Evolutionary conservation across 2,888 invertebrate species (phyloP), one percentile per base, ranked within the genome.

Genomic region (Spodoptera picta): DNA sequence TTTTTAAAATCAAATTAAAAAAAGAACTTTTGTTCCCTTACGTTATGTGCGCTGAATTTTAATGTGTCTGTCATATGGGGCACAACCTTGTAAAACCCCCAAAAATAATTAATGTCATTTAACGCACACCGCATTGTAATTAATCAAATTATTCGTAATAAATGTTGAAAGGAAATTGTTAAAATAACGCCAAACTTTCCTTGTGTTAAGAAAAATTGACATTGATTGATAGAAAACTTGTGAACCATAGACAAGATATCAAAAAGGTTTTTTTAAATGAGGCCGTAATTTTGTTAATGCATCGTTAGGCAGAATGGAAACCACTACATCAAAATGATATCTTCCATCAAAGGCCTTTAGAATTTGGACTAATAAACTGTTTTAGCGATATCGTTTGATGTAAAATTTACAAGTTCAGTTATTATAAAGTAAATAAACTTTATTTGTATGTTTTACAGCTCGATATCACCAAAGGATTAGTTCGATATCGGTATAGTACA

Each of bases 71-170:
- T 66, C 73, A 66, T 47, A 52, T 48, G 65, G n/a, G 44, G 60
- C 23, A 23, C 43, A 42, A 60, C 63, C 72, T 50, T 36, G 73
- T 63, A 69, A 68, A 60, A 59, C 68, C 41, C 41, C 65, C 71
- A 46, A 66, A 75, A 68, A 75, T 82, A 81, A 83, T 83, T 82
- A 80, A 80, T 81, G 77, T 74, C 65, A 62, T 56, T 61, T 72
- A 66, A 65, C 72, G 54, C 48, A 64, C 63, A 64, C 79, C 70
- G 71, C 76, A 79, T 80, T 60, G 64, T 80, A 79, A 82, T 79
- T 80, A 74, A 80, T 78, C 60, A 77, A 73, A 84, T 41, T 36
- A 48, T 48, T 11, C 65, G 51, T 59, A 47, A 64, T 53, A 57
- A 60, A 56, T 54, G 49, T 9, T 52, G 50, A 47, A n/a, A 53